phyloP scores from a whole-genome alignment of 2,888 invertebrate species.

The Caenorhabditis virilis region DNA sequence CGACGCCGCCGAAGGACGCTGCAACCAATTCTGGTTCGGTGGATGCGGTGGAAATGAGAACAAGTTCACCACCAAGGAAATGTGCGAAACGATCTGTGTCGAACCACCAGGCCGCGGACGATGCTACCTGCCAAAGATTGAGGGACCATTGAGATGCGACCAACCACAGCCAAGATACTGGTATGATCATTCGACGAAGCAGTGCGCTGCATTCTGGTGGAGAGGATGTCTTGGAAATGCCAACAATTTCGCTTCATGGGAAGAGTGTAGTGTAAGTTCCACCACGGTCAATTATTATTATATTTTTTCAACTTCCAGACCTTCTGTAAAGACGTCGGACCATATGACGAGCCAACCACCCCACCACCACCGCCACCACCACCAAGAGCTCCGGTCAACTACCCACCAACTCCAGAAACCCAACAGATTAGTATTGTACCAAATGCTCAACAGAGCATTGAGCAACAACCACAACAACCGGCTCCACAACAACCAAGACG shows the following conservation, averaged over 20 bases:
- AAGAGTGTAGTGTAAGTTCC: conserved; percentile 62
- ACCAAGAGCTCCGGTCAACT: conserved; percentile 16
- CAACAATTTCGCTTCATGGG: conserved; percentile 66
- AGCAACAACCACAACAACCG: conserved; percentile 4
- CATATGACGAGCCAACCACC: conserved; percentile 32
- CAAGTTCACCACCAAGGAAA: conserved; percentile 68
- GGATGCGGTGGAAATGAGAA: conserved; percentile 90
- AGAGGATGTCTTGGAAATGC: conserved; percentile 67
- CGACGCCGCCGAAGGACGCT: conserved; percentile 76
- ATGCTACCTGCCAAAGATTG: conserved; percentile 66
- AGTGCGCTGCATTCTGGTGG: conserved; percentile 68
- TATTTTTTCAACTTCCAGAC: no score
- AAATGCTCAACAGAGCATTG: conserved; percentile 3
- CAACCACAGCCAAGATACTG: conserved; percentile 60
- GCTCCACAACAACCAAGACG: conserved; percentile 5
- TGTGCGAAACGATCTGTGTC: conserved; percentile 64
- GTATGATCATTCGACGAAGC: conserved; percentile 61
- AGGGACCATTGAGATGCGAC: conserved; percentile 63
- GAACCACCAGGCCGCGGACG: conserved; percentile 65
- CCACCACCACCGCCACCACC: conserved; percentile 5
- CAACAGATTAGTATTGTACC: conserved; percentile 27
- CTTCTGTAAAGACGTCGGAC: conserved; percentile 58
- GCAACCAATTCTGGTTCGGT: conserved; percentile 81
- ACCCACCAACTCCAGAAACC: conserved; percentile 17
- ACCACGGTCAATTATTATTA: no score